These are phyloP conservation scores for Eristalis pertinax DNA, from an alignment of 2,888 invertebrate genomes.

Conservation along the genomic window DNA sequence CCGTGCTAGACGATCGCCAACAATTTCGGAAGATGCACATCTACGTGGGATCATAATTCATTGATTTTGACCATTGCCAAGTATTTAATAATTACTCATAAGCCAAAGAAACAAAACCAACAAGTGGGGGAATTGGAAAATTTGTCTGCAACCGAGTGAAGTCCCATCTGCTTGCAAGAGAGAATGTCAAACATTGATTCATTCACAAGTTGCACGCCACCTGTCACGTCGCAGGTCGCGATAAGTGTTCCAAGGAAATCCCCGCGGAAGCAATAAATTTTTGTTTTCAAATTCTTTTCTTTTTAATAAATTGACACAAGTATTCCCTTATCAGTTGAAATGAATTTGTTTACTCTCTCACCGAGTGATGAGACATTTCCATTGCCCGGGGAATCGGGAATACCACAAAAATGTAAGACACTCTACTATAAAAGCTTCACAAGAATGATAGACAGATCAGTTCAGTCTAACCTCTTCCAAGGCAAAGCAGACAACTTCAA, in stretches of 20 bases:
- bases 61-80: too few relatives aligned
- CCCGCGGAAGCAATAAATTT: background rate
- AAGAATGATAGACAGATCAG: background rate
- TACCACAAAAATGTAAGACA: background rate
- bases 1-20: too few relatives aligned
- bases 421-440: background rate
- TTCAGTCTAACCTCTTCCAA: background rate
- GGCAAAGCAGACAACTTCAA: slow-evolving; percentile 74
- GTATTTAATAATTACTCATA: too few relatives aligned
- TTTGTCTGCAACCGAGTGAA: too few relatives aligned
- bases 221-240: background rate
- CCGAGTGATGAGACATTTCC: background rate
- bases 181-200: too few relatives aligned
- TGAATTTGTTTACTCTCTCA: background rate
- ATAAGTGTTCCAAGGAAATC: background rate
- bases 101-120: too few relatives aligned
- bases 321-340: background rate
- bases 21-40: too few relatives aligned
- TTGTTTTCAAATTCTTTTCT: background rate
- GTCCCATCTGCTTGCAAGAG: too few relatives aligned
- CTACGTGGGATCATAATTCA: too few relatives aligned
- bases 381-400: background rate
- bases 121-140: too few relatives aligned
- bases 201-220: background rate
- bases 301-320: background rate